Evolutionary conservation across 2,888 invertebrate species (phyloP).

Genomic region (Villa cingulata): DNA sequence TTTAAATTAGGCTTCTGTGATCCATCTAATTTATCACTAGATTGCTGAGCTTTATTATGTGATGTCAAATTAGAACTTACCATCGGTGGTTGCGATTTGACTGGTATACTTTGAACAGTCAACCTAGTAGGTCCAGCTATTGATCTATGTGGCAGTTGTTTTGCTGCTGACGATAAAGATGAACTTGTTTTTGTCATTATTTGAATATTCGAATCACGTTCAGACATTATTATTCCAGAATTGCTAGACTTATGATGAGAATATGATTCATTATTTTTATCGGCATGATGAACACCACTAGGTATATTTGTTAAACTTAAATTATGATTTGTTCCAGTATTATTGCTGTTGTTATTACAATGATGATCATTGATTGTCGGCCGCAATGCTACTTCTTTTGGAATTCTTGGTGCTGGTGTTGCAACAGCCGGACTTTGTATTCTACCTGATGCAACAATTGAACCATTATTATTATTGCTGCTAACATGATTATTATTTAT

Average conservation of each 20-base stretch:
- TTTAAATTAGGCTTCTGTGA: conserved; percentile 18
- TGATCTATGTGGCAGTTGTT: conserved; percentile 29
- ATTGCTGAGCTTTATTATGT: conserved; percentile 11
- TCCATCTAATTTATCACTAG: neutral
- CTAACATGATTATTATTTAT: neutral
- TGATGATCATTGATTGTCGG: conserved; percentile 15
- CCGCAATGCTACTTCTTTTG: conserved; percentile 34
- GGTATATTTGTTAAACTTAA: conserved; percentile 2
- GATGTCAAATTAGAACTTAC: conserved; percentile 37
- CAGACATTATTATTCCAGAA: conserved; percentile 15
- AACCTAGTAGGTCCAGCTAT: conserved; percentile 42
- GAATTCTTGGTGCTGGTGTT: conserved; percentile 30
- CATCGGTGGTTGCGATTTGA: conserved; percentile 46
- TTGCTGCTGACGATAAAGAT: conserved; percentile 11
- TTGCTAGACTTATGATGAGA: conserved; percentile 3
- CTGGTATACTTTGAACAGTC: conserved; percentile 48
- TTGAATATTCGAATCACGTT: conserved; percentile 13
- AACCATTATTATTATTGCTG: conserved; percentile 11
- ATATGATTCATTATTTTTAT: neutral
- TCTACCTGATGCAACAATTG: conserved; percentile 20
- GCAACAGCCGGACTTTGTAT: conserved; percentile 31
- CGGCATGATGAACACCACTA: conserved; percentile 4
- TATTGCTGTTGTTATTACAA: conserved; percentile 12
- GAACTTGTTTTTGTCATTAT: neutral
- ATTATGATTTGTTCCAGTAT: neutral